Base-by-base conservation (phyloP, 2,797 vertebrate species). In the Anguilla megastoma region DNA sequence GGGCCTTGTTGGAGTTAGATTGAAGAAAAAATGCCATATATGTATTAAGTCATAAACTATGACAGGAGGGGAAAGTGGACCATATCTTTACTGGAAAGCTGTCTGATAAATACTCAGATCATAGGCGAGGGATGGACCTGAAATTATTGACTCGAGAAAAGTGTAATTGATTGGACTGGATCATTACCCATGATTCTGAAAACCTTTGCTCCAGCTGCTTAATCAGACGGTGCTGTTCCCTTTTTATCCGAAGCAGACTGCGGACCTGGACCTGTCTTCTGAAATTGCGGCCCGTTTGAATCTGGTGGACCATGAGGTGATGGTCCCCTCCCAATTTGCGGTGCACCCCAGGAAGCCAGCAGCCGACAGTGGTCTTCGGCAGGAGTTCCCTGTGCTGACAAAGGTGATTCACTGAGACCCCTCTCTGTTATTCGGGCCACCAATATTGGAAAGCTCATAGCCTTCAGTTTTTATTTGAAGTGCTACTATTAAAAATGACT, bases 381-480 rank as follows among this genome's bases (percentile, higher is more conserved):
- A 94, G 2, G 95, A 97, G 87, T 91, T 97, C 86, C 94, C 96
- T 56, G 92, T 95, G 0, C 95, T 99, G 85, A 97, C 97, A 79
- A 96, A 97, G 96, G 98, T 98, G 94, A 89, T 89, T 58, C 24
- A 8, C 27, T 18, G 41, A 56, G 60, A 1, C 27, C 66, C 7
- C 50, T 41, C 33, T 82, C 66, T 56, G 16, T 9, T 21, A 14
- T 21, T 52, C 27, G 10, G 9, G 16, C 36, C 24, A 0, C 1
- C 14, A 74, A 30, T 36, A 7, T 4, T 0, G 60, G 89, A 82
- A 33, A 12, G 24, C 54, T 58, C 3, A 14, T 30, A 24, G 50
- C 33, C 41, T 24, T 21, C 74, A 36, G 7, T 0, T 27, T 56
- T 56, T 48, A 10, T 16, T 30, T 12, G 87, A 86, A 76, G 14